These are phyloP conservation scores for Julus scanicus DNA, from an alignment of 2,888 invertebrate species.

Conservation along the genomic window DNA sequence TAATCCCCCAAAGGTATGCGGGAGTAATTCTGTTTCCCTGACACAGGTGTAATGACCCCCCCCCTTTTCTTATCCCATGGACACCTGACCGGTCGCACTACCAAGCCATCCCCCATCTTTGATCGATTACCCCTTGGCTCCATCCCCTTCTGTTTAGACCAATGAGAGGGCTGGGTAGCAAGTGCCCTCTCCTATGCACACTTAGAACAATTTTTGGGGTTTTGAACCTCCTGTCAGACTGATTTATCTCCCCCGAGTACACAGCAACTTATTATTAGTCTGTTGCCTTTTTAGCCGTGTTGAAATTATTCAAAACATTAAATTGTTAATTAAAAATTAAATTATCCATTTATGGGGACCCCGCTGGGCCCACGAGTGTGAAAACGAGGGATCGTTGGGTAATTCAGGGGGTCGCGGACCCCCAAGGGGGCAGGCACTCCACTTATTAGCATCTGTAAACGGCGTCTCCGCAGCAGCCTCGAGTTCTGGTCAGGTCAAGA, in stretches of 20 bases:
- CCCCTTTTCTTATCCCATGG: not conserved
- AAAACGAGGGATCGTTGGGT: not conserved
- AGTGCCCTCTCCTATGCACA: not conserved
- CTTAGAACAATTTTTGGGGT: not conserved
- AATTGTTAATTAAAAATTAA: constrained; percentile 33
- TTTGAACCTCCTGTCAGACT: not conserved
- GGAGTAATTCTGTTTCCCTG: constrained; percentile 1
- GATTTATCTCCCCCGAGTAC: not conserved
- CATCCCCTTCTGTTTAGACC: not conserved
- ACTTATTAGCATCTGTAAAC: constrained; percentile 19
- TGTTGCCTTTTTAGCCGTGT: constrained; percentile 6
- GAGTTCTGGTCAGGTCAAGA: not conserved
- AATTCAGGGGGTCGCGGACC: constrained; percentile 9
- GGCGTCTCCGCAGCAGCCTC: not conserved
- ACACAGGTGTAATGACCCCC: constrained; percentile 12
- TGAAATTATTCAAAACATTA: constrained; percentile 33
- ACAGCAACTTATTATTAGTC: constrained; percentile 33
- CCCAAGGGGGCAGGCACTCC: constrained; percentile 5
- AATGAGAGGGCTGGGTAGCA: not conserved
- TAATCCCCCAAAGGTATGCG: constrained; percentile 1
- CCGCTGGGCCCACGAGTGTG: constrained; percentile 33
- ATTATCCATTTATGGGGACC: constrained; percentile 6
- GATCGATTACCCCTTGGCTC: constrained; percentile 3
- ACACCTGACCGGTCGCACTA: not conserved
- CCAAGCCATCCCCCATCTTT: not conserved